Evolutionary conservation across 1,140 invertebrate genomes (phyloP), one percentile per base, ranked within the genome.

Genomic region (Littorina saxatilis): DNA sequence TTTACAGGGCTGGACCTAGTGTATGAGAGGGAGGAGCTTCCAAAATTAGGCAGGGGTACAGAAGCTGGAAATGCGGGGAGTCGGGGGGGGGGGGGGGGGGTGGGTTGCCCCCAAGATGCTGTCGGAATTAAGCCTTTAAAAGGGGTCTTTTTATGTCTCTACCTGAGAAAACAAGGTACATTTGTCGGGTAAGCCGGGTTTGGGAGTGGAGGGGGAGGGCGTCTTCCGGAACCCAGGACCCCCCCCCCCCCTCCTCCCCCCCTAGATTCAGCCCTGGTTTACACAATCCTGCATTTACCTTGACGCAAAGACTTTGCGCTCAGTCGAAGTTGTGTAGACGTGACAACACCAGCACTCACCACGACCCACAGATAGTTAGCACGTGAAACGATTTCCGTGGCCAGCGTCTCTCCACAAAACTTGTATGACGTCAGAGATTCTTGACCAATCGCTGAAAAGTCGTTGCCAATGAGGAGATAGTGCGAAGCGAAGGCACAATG

Each of bases 371-470:
- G 32, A 81, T 79, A 80, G 61, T 83, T 80, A 15, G 79, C 77
- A 20, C 85, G 55, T 3, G 85, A 87, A 29, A 87, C 84, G 13
- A 86, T 73, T 47, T 86, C 83, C 27, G 77, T 61, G 37, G 72
- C 55, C n/a, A 50, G 52, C 35, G 80, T 66, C 20, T 43, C 63
- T 20, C 81, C 32, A 72, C 82, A 84, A 58, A 79, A 84, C 81
- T 83, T 82, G 58, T 86, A 86, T 80, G 85, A 86, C 75, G 85
- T 86, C 75, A 83, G 70, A 29, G 74, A 70, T 17, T 80, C 81
- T 32, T 58, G 35, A 7, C 79, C 84, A 37, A 83, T 81, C 50
- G 79, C 68, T 35, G 63, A 74, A 29, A 50, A n/a, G 63, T 85
- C 82, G 79, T 86, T 85, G 27, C 84, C 84, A n/a, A 85, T 76